Base-by-base conservation (phyloP, 2,113 vertebrate species). In the Callocephalon fimbriatum region DNA sequence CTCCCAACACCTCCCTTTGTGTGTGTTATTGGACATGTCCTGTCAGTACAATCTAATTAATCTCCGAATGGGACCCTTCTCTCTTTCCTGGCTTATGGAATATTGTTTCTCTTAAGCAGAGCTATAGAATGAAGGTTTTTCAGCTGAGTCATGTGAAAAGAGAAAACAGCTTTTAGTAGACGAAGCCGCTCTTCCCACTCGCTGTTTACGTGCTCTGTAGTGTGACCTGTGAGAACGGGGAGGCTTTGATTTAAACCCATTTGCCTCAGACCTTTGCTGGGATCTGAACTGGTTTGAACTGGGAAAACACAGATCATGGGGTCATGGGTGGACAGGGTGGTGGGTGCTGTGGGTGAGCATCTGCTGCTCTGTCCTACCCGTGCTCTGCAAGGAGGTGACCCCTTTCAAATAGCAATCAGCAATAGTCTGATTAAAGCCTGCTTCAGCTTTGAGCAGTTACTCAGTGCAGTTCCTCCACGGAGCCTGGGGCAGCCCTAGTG, bases 321-420 rank as follows among this genome's bases (percentile, higher is more conserved):
- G 21, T 58, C 56, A 58, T 23, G 56, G 56, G 13, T 15, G 32
- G 56, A 23, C 56, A 58, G 32, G 56, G 32, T 58, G 21, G 32
- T 13, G 56, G 51, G 44, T 63, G 53, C 76, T 38, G 68, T 3
- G 1, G 3, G 37, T 10, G 51, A 10, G 2, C 25, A 2, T 22
- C 3, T 14, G 48, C 48, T 16, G 0, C 42, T 42, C 19, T 23
- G 1, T 6, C 45, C 1, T 11, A 16, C 1, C 70, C 6, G 14
- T 15, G 63, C 58, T 17, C 20, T 26, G 73, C 1, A 0, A n/a
- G 78, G 65, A 23, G 68, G 4, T 9, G 68, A 20, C 23, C 63
- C 72, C 56, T 85, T 79, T 20, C 38, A 15, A 29, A 40, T 26
- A 27, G 42, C 54, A 44, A 2, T 15, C 47, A 44, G 76, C 54